A percentile compares a stretch with the other conserved stretches of the same genome.
Evolutionary conservation across 2,797 vertebrate genomes (phyloP).

Genomic region (Atherinosoma microstoma): DNA sequence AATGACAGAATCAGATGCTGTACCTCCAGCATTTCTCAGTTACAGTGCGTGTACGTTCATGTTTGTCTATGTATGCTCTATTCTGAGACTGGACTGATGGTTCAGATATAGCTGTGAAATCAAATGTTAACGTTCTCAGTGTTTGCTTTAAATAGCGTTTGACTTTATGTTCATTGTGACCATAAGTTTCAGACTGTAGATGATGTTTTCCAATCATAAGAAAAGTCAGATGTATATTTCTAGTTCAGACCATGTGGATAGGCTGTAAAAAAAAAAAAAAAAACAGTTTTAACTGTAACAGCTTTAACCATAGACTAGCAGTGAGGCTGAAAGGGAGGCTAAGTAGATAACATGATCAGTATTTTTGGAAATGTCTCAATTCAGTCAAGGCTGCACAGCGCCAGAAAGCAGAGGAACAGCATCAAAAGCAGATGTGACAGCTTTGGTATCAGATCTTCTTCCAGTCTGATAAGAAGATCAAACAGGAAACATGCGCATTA

Average conservation of each 20-base stretch:
- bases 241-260: neutral
- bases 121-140: neutral
- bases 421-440: conserved; percentile 18
- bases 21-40: too few relatives aligned
- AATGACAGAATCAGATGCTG: too few relatives aligned
- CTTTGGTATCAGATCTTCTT: conserved; percentile 6
- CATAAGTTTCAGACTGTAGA: neutral
- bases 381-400: neutral
- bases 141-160: neutral
- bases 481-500: neutral
- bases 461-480: neutral
- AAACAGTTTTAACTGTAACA: too few relatives aligned
- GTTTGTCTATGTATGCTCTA: neutral
- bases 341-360: conserved; percentile 3
- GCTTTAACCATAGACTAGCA: neutral
- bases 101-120: conserved; percentile 20
- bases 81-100: neutral
- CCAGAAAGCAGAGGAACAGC: conserved; percentile 19
- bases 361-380: neutral
- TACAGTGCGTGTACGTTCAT: too few relatives aligned
- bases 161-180: neutral
- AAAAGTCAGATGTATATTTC: neutral
- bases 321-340: neutral
- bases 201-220: neutral
- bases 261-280: neutral